Conservation (phyloP, 2,113 vertebrate genomes). For the Gadus macrocephalus region DNA sequence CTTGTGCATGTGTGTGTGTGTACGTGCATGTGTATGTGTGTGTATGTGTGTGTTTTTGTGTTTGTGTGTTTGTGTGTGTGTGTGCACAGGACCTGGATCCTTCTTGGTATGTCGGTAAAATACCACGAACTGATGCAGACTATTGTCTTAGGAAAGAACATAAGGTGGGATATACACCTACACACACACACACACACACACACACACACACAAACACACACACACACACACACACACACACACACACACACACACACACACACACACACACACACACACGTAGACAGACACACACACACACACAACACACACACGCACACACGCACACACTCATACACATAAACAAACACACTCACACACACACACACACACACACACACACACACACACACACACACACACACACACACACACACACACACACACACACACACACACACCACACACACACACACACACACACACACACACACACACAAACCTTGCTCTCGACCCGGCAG, state of each 20-base stretch:
- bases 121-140: constrained; percentile 84
- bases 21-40: background rate
- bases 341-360: background rate
- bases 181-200: constrained; percentile 1
- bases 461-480: background rate
- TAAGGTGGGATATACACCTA: constrained; percentile 70
- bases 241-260: background rate
- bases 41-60: constrained; percentile 10
- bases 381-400: no score
- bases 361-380: no score
- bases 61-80: background rate
- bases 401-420: no score
- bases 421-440: background rate
- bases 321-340: background rate
- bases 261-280: no score
- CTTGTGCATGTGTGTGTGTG: constrained; percentile 9
- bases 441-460: constrained; percentile 1
- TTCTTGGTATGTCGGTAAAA: constrained; percentile 82
- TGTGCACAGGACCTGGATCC: constrained; percentile 64
- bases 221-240: background rate
- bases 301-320: background rate
- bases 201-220: background rate
- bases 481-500: background rate
- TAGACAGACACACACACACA: background rate
- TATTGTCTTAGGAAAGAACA: constrained; percentile 76